Base-by-base conservation (phyloP, 2,888 invertebrate genomes). In the Oscheius onirici region DNA sequence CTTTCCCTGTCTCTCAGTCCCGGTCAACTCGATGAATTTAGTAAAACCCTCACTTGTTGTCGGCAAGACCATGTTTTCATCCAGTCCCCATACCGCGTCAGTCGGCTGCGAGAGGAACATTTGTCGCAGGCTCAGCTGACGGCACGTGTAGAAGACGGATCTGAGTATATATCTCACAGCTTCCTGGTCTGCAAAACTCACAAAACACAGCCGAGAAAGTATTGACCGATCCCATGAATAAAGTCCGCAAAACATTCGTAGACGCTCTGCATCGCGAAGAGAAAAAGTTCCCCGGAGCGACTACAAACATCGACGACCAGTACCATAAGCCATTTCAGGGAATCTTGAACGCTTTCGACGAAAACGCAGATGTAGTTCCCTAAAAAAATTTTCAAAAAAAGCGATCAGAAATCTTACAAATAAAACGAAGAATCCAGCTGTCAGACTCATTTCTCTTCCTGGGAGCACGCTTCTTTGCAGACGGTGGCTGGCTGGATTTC, bases 251-350 rank as follows among this genome's bases (percentile, higher is more conserved):
- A 58, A 20, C 41, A 17, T 10, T 58, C 58, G 24, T 41, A 58
- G 41, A 40, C 41, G 41, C 41, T 41, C 10, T 58, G 40, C 41
- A 58, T 17, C 6, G 41, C 15, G 41, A 17, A 58, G 20, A 41
- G 20, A 20, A 58, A 58, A 17, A 58, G 43, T 24, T 58, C 58
- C 11, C 58, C 58, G 0, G 58, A 58, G 6, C 58, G 58, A 11
- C n/a, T 40, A 46, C 76, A 76, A 13, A 75, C 75, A 40, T 80
- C 80, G 11, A 80, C 74, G n/a, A 77, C 72, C 13, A 80, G 72
- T 28, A 74, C 63, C 52, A 78, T 71, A 1, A 77, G 75, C 78
- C 78, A 80, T 57, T 76, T 71, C 58, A 73, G 55, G 11, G 55
- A 57, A 46, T 69, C 54, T 49, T 69, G 69, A 20, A 58, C 15